phyloP scores from a whole-genome alignment of 2,888 invertebrate species.

The Phalangium opilio region DNA sequence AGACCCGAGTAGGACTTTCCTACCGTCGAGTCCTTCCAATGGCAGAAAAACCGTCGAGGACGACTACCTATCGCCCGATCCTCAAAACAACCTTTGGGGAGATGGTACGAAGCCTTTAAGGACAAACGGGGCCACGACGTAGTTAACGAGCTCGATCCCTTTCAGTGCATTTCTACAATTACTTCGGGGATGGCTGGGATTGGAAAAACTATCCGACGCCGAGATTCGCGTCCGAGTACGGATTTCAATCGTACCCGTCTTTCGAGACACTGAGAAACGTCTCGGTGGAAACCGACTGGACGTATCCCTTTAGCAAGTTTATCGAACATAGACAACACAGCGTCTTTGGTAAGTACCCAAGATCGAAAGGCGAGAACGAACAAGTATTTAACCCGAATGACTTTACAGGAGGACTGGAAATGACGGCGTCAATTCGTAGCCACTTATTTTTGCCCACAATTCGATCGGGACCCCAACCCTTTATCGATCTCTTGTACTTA shows the following conservation, averaged over 20 bases:
- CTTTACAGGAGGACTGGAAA: conserved; percentile 12
- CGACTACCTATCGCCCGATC: conserved; percentile 59
- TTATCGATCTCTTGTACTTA: conserved; percentile 57
- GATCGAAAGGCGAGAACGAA: too few relatives aligned
- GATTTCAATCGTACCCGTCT: conserved; percentile 77
- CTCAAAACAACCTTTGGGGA: conserved; percentile 62
- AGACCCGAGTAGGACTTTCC: conserved; percentile 49
- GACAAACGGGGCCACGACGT: too few relatives aligned
- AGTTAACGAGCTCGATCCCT: too few relatives aligned
- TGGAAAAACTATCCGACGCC: conserved; percentile 57
- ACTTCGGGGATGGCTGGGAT: conserved; percentile 64
- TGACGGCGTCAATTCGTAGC: conserved; percentile 32
- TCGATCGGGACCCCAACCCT: conserved; percentile 31
- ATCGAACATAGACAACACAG: conserved; percentile 74
- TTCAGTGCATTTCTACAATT: conserved; percentile 53
- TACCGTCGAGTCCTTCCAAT: conserved; percentile 85
- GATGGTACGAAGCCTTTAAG: conserved; percentile 62
- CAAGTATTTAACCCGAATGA: conserved; percentile 17
- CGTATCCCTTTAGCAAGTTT: conserved; percentile 29
- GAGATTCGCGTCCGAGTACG: conserved; percentile 89
- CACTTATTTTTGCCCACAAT: conserved; percentile 46
- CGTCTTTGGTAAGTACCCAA: conserved; percentile 49
- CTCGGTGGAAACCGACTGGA: conserved; percentile 28
- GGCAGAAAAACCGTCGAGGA: conserved; percentile 54
- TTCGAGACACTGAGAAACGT: conserved; percentile 48